Evolutionary conservation across 2,113 vertebrate genomes (phyloP).

Genomic region (Athene noctua): DNA sequence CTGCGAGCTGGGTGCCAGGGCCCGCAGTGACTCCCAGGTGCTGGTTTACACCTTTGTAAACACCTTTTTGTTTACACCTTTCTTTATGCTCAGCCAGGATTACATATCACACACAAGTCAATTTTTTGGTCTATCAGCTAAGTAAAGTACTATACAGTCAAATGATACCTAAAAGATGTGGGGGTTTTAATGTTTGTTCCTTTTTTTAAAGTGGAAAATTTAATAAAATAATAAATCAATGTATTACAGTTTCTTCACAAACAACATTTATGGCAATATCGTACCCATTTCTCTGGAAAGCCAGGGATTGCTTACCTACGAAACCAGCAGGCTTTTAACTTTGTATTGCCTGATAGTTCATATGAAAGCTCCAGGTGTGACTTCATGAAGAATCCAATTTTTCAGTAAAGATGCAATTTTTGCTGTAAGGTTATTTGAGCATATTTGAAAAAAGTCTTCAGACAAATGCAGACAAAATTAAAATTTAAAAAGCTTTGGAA

Average conservation of each 20-base stretch:
- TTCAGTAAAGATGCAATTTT: background rate
- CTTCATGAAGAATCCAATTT: background rate
- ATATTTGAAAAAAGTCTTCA: background rate
- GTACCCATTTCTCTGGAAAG: background rate
- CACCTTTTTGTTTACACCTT: too few relatives aligned
- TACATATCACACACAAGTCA: background rate
- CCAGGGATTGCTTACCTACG: background rate
- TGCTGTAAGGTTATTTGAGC: background rate
- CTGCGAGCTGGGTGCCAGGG: background rate
- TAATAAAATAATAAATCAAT: background rate
- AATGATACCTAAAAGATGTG: background rate
- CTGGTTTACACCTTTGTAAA: background rate
- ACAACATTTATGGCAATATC: background rate
- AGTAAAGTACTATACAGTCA: too few relatives aligned
- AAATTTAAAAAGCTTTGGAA: background rate
- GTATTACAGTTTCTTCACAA: background rate
- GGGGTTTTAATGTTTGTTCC: background rate
- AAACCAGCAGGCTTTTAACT: background rate
- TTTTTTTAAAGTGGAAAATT: background rate
- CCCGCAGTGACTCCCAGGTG: too few relatives aligned
- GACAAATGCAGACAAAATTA: background rate
- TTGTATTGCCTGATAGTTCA: background rate
- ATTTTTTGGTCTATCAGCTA: background rate
- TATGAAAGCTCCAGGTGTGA: background rate
- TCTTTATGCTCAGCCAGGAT: too few relatives aligned